These are phyloP conservation scores for Rhynchophorus ferrugineus DNA, from an alignment of 1,140 invertebrate species.

Conservation along the genomic window DNA sequence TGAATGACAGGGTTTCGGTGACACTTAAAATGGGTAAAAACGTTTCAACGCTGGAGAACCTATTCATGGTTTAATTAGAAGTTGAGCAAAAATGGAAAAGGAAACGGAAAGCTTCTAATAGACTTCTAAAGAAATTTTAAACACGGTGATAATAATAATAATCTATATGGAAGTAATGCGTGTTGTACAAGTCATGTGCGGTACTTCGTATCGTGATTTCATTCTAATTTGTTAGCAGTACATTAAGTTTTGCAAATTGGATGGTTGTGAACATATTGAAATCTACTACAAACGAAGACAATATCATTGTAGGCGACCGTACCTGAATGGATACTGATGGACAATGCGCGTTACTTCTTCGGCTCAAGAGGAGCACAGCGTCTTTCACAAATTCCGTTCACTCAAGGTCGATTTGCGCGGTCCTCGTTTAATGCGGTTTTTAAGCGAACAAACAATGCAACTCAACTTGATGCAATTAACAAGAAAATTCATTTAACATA, in stretches of 20 bases:
- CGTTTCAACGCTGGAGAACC: conserved; percentile 6
- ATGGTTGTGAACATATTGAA: conserved; percentile 1
- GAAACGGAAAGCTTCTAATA: too few relatives aligned
- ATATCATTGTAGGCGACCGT: too few relatives aligned
- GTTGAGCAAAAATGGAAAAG: too few relatives aligned
- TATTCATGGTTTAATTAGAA: conserved; percentile 22
- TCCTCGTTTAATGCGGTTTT: too few relatives aligned
- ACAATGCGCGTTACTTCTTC: conserved; percentile 16
- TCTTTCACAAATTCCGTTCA: conserved; percentile 34
- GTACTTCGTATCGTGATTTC: too few relatives aligned
- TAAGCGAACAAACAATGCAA: conserved; percentile 9
- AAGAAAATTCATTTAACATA: conserved; percentile 2
- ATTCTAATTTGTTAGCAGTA: too few relatives aligned
- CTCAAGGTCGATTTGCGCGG: conserved; percentile 17
- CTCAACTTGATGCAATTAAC: conserved; percentile 10
- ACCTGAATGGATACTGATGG: too few relatives aligned
- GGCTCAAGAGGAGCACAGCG: conserved; percentile 31
- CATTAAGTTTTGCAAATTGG: background rate
- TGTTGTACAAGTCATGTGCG: too few relatives aligned
- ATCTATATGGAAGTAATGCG: conserved; percentile 14
- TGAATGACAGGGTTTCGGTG: background rate
- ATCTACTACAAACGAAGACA: background rate
- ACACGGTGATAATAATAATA: conserved; percentile 30
- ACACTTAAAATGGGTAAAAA: background rate
- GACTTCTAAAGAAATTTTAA: conserved; percentile 25